Base-by-base conservation (phyloP, 2,888 invertebrate genomes). In the Gastracanthus pulcherrimus region DNA sequence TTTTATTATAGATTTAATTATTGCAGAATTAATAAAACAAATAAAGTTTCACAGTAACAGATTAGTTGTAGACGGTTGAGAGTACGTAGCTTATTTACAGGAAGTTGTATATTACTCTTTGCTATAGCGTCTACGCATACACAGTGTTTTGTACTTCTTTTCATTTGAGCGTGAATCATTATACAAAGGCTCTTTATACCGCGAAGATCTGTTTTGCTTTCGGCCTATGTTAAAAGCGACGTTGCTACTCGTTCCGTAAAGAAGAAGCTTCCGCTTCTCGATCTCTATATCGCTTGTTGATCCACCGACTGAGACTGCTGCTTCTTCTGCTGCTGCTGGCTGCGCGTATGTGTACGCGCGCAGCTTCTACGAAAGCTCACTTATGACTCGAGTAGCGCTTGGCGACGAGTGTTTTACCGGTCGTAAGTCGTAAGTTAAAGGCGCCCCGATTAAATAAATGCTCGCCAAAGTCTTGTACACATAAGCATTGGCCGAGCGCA, bases 371-470 rank as follows among this genome's bases (percentile, higher is more conserved):
- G 81, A 81, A 81, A 74, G 64, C 77, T 78, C 69, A 81, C 82
- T 87, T 86, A 82, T 76, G 64, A 29, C 77, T 83, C 84, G 70
- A 86, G 86, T 85, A 86, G 86, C 83, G 84, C 77, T 84, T 79
- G 83, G 83, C 85, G 86, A 87, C 86, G 88, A 88, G 86, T 86
- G 86, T 86, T 88, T 89, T 86, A 85, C 86, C 83, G 85, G 69
- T 82, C 79, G 84, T 86, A 86, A 87, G 69, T 82, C 79, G 84
- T 86, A 86, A 87, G 82, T 87, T 86, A 86, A 84, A 84, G 72
- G 78, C 82, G 81, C 82, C 79, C 82, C 85, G 82, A 83, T 84
- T 87, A 88, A 88, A 89, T 88, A 89, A 89, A 89, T 87, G 51
- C 75, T 69, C 79, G 72, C 72, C 41, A 26, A 55, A 31, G 7